Base-by-base conservation (phyloP, 2,888 invertebrate genomes). In the Conistra vaccinii region DNA sequence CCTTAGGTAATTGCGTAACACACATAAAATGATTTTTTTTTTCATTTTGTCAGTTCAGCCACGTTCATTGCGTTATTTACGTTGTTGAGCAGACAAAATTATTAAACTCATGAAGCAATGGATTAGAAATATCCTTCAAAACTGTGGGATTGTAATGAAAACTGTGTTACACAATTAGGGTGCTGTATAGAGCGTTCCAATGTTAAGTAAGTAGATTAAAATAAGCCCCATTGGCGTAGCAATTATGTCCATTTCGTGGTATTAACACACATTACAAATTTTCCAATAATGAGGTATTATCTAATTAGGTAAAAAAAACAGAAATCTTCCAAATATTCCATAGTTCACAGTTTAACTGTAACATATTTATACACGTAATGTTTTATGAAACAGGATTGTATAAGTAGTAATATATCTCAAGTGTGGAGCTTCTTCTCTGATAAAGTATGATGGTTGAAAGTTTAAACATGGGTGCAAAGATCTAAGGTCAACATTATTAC, bases 331-430 rank as follows among this genome's bases (percentile, higher is more conserved):
- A 51, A 51, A 23, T 51, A 23, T 23, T 2, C 26, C 3, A 1
- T n/a, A 26, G 0, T 76, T 76, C n/a, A 23, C 9, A 29, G 12
- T 14, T 51, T 58, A 1, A 65, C 60, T 32, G 63, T 63, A 65
- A 77, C 80, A 32, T 32, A 68, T 58, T 32, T 26, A 65, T 55
- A 68, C 67, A 76, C n/a, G 42, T 62, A 62, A 83, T 72, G 42
- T 73, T 83, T 76, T 66, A 76, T 71, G 68, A 68, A 68, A 74
- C n/a, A 32, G 23, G 9, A 51, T 23, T 51, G 23, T 51, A 3
- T 23, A 51, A 10, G 23, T 51, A 42, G 51, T 29, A 39, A 66
- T 76, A 61, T 61, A 69, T 57, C 68, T 80, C 17, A 32, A 17
- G 42, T 26, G 20, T 35, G 23, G 14, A 61, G 14, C 48, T 69